Evolutionary conservation across 1,140 invertebrate genomes (phyloP).

Genomic region (Oryzaephilus surinamensis): DNA sequence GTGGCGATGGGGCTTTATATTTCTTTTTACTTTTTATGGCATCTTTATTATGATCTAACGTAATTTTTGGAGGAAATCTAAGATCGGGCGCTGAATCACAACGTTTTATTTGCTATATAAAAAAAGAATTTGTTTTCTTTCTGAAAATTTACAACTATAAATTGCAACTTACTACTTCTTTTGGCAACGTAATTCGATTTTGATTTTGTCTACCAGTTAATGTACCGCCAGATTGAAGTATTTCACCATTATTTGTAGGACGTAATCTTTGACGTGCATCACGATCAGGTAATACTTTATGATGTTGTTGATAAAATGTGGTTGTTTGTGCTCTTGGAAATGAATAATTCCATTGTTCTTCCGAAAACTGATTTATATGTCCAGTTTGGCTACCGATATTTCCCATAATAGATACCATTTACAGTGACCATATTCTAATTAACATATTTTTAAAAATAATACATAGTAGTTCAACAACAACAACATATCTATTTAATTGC

Average conservation of each 20-base stretch:
- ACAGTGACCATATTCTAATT: no score
- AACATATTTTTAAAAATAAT: no score
- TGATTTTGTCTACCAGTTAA: slow-evolving; percentile 46
- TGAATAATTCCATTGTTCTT: slow-evolving; percentile 38
- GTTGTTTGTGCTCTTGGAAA: slow-evolving; percentile 36
- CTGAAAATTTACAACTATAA: background rate
- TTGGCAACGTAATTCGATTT: slow-evolving; percentile 4
- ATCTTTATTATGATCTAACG: slow-evolving; percentile 1
- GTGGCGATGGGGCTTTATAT: slow-evolving; percentile 51
- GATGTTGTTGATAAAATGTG: slow-evolving; percentile 30
- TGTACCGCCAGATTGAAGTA: slow-evolving; percentile 66
- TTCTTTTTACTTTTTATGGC: slow-evolving; percentile 50
- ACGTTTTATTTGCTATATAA: slow-evolving; percentile 35
- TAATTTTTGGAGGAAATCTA: slow-evolving; percentile 17
- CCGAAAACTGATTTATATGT: slow-evolving; percentile 17
- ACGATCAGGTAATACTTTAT: slow-evolving; percentile 56
- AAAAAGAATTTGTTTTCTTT: background rate
- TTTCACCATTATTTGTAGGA: slow-evolving; percentile 66
- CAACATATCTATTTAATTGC: no score
- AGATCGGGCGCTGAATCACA: slow-evolving; percentile 67
- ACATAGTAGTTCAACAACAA: no score
- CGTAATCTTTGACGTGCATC: slow-evolving; percentile 49
- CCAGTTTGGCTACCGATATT: slow-evolving; percentile 30
- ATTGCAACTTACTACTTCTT: no score
- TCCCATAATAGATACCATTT: no score